Evolutionary conservation across 2,113 vertebrate genomes (phyloP).

Genomic region (Ginglymostoma cirratum): DNA sequence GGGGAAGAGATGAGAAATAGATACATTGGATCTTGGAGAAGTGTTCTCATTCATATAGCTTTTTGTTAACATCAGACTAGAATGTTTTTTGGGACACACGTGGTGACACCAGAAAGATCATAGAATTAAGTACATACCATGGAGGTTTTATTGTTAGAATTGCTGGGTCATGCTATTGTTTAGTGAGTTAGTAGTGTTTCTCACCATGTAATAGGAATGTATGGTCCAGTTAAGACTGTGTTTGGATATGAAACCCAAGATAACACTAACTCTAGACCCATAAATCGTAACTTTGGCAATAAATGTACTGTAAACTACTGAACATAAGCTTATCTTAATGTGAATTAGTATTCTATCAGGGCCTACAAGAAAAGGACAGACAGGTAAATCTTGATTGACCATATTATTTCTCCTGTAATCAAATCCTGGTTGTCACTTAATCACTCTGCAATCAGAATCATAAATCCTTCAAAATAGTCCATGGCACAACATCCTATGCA

Average conservation of each 20-base stretch:
- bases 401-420: not conserved
- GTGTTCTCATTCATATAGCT: not conserved
- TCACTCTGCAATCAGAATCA: not conserved
- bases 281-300: not conserved
- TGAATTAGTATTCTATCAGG: not conserved
- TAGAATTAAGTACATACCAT: not conserved
- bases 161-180: not conserved
- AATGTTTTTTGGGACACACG: not conserved
- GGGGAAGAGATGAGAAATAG: not conserved
- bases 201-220: not conserved
- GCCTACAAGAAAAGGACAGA: not conserved
- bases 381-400: not conserved
- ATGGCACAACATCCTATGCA: not conserved
- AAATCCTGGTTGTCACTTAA: conserved; percentile 11
- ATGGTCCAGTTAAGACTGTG: not conserved
- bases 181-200: not conserved
- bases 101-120: not conserved
- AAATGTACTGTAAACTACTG: not conserved
- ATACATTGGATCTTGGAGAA: not conserved
- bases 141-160: not conserved
- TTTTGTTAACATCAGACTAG: not conserved
- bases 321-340: not conserved
- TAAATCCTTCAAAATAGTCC: not conserved
- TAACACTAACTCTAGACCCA: not conserved
- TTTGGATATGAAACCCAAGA: not conserved